Evolutionary conservation across 2,888 invertebrate species (phyloP), one percentile per base, ranked within the genome.

Genomic region (Melitaea athalia): DNA sequence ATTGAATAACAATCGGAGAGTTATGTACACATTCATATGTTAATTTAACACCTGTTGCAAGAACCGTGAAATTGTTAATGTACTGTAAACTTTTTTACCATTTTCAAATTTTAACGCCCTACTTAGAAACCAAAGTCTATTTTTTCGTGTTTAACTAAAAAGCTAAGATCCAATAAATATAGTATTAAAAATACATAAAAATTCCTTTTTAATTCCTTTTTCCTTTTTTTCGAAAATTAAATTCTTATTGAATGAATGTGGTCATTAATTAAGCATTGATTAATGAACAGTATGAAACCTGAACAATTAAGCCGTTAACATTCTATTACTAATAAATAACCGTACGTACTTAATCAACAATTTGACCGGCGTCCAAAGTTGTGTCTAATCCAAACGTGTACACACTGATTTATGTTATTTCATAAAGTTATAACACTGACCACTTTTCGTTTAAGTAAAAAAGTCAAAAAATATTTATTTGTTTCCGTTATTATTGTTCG

Each of bases 281-380:
- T 49, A 49, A 14, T 38, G n/a, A 17, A 52, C 47, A 17, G 14
- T 38, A 33, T 55, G 55, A 50, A 55, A 61, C 45, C 55, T 55
- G 47, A n/a, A 42, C 50, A 10, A 52, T 52, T 49, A 31, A 67
- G 47, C 61, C 42, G 61, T 43, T 57, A 70, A 55, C 57, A 15
- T 60, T 59, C 64, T 42, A 69, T 62, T 60, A 63, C 42, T 65
- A 65, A 65, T 61, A 33, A 67, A 59, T 50, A 59, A n/a, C n/a
- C n/a, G 12, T 82, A 91, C 91, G 85, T 85, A 91, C 91, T 83
- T 83, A 87, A 87, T 84, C 77, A 88, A 87, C 81, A 87, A 86
- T 87, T 85, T 86, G 82, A 76, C 74, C 71, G 76, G 75, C 76
- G 76, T 79, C 72, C 74, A 76, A 77, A 76, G 77, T 73, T 68